Conservation (phyloP, 2,797 vertebrate genomes). For the Apodemus agrarius region DNA sequence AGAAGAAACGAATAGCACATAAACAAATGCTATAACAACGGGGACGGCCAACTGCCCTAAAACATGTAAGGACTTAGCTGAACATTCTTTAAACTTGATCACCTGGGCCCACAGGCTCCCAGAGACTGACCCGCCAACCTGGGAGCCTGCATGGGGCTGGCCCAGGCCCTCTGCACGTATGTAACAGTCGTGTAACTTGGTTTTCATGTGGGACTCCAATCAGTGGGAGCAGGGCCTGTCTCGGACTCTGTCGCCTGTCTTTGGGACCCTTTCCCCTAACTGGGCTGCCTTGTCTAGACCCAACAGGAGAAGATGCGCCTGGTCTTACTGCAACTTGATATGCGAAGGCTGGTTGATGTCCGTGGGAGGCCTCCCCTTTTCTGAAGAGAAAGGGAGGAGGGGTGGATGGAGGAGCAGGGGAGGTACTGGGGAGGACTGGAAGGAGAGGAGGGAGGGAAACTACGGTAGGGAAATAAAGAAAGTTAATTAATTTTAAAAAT, state of each 20-base stretch:
- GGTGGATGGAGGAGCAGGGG: not conserved
- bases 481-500: not conserved
- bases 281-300: not conserved
- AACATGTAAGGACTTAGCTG: not conserved
- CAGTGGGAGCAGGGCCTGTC: not conserved
- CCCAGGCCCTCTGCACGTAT: not conserved
- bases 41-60: not conserved
- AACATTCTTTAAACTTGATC: not conserved
- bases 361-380: not conserved
- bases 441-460: not conserved
- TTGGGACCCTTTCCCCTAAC: not conserved
- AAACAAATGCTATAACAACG: not conserved
- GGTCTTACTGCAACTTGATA: not conserved
- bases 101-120: not conserved
- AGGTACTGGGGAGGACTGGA: not conserved
- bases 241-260: not conserved
- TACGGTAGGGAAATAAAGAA: not conserved
- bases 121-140: not conserved
- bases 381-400: not conserved
- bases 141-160: not conserved
- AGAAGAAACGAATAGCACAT: not conserved
- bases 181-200: not conserved
- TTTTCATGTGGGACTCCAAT: not conserved
- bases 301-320: not conserved
- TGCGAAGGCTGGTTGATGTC: not conserved